Base-by-base conservation (phyloP, 2,888 invertebrate species). In the Eubasilissa splendida region DNA sequence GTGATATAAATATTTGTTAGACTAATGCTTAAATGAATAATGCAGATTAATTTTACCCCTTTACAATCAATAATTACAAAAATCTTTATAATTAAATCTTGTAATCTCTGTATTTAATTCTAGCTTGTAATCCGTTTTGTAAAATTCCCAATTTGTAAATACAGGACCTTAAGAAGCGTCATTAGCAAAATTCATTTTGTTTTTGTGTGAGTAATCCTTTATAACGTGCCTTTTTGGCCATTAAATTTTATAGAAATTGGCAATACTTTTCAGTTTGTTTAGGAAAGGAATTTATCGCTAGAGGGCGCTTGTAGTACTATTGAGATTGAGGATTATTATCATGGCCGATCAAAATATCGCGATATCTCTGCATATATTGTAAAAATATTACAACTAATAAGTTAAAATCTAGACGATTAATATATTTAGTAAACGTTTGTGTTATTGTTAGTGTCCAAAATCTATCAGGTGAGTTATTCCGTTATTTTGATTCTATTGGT, bases 331-430 rank as follows among this genome's bases (percentile, higher is more conserved):
- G 12, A 42, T 33, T 65, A 65, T 77, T 73, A 82, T 82, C 82
- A 82, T 82, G 82, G 82, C 82, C 77, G 82, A 82, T 82, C 82
- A 79, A 77, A 82, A 82, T 82, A 82, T 77, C 70, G 63, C 42
- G 73, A 68, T 54, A 70, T 76, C 58, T 75, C 78, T 56, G 12
- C 31, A 60, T 59, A 52, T 31, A 59, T 65, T 42, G 53, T 60
- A 63, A 80, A 70, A 80, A 80, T 65, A 77, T 65, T 50, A 59
- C 42, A 60, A 80, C 63, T 80, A 76, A 76, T 76, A 42, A 80
- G 76, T 70, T 56, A 76, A 80, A 80, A 76, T 52, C 59, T 68
- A 12, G 42, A 58, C 56, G n/a, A 22, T n/a, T 56, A 63, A 52
- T 56, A 50, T 33, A 56, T 52, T 78, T 54, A 42, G 42, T 42